Percentiles rank a stretch among this genome's conserved stretches.
phyloP scores from a whole-genome alignment of 2,113 vertebrate genomes.

The Mustela nigripes region DNA sequence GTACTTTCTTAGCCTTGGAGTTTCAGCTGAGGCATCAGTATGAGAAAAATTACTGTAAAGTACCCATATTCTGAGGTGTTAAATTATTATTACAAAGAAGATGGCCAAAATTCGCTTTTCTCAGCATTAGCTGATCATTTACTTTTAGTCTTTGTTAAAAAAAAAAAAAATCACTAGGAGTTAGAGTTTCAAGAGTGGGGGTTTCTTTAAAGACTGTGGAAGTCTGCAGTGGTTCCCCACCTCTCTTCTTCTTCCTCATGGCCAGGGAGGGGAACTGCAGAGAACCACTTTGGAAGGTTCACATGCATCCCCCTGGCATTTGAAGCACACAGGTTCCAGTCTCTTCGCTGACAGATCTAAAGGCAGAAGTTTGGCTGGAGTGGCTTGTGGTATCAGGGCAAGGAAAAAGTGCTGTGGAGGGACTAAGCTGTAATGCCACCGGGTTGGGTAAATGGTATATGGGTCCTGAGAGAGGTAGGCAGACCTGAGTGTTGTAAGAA shows the following conservation, averaged over 20 bases:
- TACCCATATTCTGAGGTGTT: neutral
- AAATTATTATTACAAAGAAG: neutral
- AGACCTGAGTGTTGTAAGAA: neutral
- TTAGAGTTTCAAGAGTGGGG: neutral
- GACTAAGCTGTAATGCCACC: neutral
- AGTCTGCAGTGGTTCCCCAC: neutral
- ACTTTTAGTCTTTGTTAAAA: neutral
- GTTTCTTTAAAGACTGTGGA: neutral
- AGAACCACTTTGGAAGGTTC: neutral
- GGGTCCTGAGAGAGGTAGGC: neutral
- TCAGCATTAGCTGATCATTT: neutral
- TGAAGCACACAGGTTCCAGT: neutral
- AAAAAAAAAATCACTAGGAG: neutral
- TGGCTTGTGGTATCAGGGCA: neutral
- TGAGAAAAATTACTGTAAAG: slow-evolving; percentile 11
- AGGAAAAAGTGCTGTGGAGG: neutral
- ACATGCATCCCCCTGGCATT: neutral
- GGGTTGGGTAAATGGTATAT: neutral
- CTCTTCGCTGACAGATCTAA: neutral
- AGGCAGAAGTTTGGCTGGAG: neutral
- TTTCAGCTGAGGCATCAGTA: neutral
- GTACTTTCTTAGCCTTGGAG: neutral
- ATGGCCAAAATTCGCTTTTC: neutral
- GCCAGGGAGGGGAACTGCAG: neutral
- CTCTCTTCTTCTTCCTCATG: neutral